A percentile compares a stretch with the other conserved stretches of the same genome.
These are phyloP conservation scores for Araneus ventricosus DNA, from an alignment of 1,140 invertebrate species.

Conservation along the genomic window DNA sequence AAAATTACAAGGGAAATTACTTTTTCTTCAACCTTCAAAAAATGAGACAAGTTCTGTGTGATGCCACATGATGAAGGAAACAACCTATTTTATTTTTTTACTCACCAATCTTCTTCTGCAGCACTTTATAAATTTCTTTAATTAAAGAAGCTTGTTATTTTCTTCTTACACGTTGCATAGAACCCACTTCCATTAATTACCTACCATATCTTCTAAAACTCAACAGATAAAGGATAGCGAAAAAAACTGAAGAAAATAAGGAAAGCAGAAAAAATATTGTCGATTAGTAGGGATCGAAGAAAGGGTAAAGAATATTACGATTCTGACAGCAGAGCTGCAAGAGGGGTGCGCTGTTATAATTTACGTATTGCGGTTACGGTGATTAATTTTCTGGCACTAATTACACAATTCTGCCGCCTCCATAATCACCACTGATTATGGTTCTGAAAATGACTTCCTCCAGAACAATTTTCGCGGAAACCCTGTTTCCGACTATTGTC, in stretches of 20 bases:
- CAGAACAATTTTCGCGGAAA: constrained; percentile 56
- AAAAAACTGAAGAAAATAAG: background rate
- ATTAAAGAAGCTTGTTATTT: constrained; percentile 31
- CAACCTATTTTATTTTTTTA: background rate
- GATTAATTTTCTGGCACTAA: constrained; percentile 55
- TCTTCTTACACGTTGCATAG: background rate
- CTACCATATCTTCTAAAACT: background rate
- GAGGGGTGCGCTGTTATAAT: background rate
- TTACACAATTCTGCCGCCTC: constrained; percentile 71
- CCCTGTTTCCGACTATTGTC: constrained; percentile 32
- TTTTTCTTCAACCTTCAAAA: background rate
- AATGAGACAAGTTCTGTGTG: background rate
- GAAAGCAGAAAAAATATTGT: background rate
- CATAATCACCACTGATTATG: constrained; percentile 70
- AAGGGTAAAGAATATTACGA: background rate
- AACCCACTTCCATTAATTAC: constrained; percentile 30
- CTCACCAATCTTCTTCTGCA: background rate
- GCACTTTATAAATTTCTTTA: constrained; percentile 21
- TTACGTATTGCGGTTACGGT: constrained; percentile 25
- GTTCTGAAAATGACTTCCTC: constrained; percentile 64
- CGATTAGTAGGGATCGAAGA: background rate
- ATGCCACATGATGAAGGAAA: background rate
- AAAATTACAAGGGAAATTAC: background rate
- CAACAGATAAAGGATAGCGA: background rate
- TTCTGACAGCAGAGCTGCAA: constrained; percentile 3